Base-by-base conservation (phyloP, 2,888 invertebrate genomes). In the Dryococelus australis region DNA sequence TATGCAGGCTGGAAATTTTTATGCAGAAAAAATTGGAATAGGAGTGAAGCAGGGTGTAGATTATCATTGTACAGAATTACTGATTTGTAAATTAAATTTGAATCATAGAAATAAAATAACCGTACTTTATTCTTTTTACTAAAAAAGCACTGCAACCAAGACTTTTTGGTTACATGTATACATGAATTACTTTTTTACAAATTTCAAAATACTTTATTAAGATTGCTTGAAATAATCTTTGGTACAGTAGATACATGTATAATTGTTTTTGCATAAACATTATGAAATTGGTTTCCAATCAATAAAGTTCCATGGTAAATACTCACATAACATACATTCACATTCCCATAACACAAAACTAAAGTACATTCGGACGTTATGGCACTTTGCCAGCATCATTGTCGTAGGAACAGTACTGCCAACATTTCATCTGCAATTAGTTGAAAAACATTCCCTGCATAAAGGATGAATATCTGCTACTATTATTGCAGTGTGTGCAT, bases 141-240 rank as follows among this genome's bases (percentile, higher is more conserved):
- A 12, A 65, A n/a, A 65, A 65, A 65, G 65, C 65, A 65, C 16
- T 65, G n/a, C 16, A 24, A 24, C n/a, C 65, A 65, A 20, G 65
- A 65, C 2, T 65, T 20, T 65, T 65, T 65, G 47, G 65, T 65
- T 65, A 65, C 65, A 65, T 65, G 65, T 65, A 65, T 65, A 65
- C 65, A 65, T 16, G 65, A 24, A 65, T 20, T 65, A 65, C 20
- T 65, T 65, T 65, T 65, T 65, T 65, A 65, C 65, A 65, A 65
- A 65, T 65, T 24, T 65, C 65, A 65, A 65, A 65, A 65, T 65
- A 65, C n/a, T 65, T 65, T 65, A 65, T 65, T 65, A 65, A 65
- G 65, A 65, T 65, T 65, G 65, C 65, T 65, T 65, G 24, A 65
- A 65, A 65, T 65, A 65, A n/a, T 65, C 65, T 65, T 65, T 65